Conservation (phyloP, 2,113 vertebrate species). For the Haemorhous mexicanus region DNA sequence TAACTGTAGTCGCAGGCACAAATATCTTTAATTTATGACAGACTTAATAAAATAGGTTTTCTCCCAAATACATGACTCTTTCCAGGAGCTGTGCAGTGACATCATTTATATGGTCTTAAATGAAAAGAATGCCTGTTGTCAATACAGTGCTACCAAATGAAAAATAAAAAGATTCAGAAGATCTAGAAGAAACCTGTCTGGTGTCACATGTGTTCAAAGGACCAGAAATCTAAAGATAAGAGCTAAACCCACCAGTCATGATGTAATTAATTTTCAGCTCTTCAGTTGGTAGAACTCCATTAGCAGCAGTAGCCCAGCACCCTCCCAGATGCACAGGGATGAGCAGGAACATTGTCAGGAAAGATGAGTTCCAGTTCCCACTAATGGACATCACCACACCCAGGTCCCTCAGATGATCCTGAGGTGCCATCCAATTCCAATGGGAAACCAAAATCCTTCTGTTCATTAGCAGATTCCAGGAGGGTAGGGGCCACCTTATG, state of each 20-base stretch:
- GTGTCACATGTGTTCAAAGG: background rate
- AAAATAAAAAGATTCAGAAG: background rate
- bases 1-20: slow-evolving; percentile 2
- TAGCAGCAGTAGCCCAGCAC: background rate
- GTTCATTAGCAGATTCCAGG: background rate
- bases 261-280: background rate
- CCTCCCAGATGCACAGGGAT: background rate
- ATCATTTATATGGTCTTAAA: background rate
- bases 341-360: background rate
- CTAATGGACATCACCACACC: accelerated
- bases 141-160: background rate
- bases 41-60: slow-evolving; percentile 14
- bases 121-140: background rate
- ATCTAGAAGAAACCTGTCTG: background rate
- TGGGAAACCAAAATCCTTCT: background rate
- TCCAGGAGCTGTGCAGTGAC: background rate
- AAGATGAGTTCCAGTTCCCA: background rate
- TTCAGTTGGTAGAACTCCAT: background rate
- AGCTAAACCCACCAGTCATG: background rate
- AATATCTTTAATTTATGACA: slow-evolving; percentile 10
- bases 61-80: background rate
- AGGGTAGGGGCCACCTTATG: background rate
- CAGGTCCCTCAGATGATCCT: background rate
- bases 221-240: background rate
- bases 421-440: background rate